Percentiles rank a stretch among this genome's conserved stretches.
phyloP scores from a whole-genome alignment of 2,113 vertebrate species.

The Archocentrus centrarchus region DNA sequence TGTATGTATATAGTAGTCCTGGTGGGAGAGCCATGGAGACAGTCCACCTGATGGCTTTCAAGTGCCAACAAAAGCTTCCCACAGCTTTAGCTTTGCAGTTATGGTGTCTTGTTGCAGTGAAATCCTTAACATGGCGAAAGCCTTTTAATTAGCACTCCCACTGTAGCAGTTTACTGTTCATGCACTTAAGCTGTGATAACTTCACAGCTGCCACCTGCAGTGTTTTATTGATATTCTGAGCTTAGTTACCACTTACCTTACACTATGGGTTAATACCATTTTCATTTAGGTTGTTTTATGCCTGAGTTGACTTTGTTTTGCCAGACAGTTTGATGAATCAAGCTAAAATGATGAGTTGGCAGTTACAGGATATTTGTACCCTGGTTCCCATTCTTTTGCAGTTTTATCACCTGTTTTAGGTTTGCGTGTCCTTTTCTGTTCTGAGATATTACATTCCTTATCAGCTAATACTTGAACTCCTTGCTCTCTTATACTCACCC shows the following conservation, averaged over 20 bases:
- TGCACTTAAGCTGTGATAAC: slow-evolving; percentile 12
- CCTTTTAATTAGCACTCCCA: slow-evolving; percentile 36
- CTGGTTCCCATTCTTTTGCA: slow-evolving; percentile 31
- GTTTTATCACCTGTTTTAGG: slow-evolving; percentile 74
- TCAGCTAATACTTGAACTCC: slow-evolving; percentile 39
- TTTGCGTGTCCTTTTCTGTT: slow-evolving; percentile 58
- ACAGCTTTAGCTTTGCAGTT: background rate
- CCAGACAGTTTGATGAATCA: background rate
- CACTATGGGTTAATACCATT: background rate
- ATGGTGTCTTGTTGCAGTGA: slow-evolving; percentile 28
- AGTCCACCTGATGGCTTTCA: slow-evolving; percentile 23
- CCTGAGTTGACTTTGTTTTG: background rate
- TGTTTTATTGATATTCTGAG: background rate
- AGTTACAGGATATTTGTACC: slow-evolving; percentile 1
- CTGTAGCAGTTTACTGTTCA: slow-evolving; percentile 6
- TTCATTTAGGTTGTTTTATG: background rate
- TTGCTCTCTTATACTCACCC: slow-evolving; percentile 30
- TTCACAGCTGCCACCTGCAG: slow-evolving; percentile 18
- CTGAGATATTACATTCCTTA: slow-evolving; percentile 55
- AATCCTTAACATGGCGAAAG: slow-evolving; percentile 23
- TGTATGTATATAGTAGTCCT: background rate
- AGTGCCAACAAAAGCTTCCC: slow-evolving; percentile 27
- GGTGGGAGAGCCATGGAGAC: background rate
- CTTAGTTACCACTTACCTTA: background rate
- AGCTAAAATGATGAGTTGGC: slow-evolving; percentile 16